Percentiles rank a stretch among this genome's conserved stretches.
Conservation (phyloP, 1,140 invertebrate species). For the Cherax quadricarinatus region DNA sequence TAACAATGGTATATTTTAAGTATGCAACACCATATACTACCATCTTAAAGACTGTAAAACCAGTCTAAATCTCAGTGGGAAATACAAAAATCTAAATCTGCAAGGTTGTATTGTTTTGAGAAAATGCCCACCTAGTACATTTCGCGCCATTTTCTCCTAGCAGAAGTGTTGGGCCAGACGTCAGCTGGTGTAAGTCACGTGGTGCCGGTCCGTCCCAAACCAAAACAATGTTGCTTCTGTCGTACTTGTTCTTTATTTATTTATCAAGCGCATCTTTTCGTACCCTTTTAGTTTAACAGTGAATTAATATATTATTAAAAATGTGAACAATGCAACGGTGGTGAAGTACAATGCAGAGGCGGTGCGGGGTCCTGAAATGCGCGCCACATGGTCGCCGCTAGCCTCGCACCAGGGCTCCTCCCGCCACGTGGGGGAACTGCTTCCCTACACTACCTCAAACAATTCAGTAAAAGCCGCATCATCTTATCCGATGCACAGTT, state of each 20-base stretch:
- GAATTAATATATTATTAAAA: slow-evolving; percentile 8
- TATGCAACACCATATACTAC: no score
- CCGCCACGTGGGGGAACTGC: slow-evolving; percentile 36
- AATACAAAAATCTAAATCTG: no score
- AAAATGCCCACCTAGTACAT: not conserved
- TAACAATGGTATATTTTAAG: no score
- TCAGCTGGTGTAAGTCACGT: slow-evolving; percentile 30
- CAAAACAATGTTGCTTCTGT: slow-evolving; percentile 15
- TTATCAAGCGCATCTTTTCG: not conserved
- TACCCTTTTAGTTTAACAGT: not conserved
- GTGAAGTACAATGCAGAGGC: slow-evolving; percentile 52
- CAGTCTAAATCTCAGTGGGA: no score
- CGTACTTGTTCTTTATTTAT: not conserved
- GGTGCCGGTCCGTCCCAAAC: slow-evolving; percentile 26
- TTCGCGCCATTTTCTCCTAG: slow-evolving; percentile 46
- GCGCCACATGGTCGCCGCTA: slow-evolving; percentile 60
- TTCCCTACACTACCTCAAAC: slow-evolving; percentile 14
- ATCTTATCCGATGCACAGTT: not conserved
- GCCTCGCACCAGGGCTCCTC: slow-evolving; percentile 42
- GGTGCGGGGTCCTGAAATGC: slow-evolving; percentile 65
- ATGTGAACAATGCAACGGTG: slow-evolving; percentile 44
- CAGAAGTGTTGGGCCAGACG: not conserved
- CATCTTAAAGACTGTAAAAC: no score
- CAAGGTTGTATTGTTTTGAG: not conserved
- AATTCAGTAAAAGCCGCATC: no score